phyloP scores from a whole-genome alignment of 2,797 vertebrate species.

The Phyllotis vaccarum region DNA sequence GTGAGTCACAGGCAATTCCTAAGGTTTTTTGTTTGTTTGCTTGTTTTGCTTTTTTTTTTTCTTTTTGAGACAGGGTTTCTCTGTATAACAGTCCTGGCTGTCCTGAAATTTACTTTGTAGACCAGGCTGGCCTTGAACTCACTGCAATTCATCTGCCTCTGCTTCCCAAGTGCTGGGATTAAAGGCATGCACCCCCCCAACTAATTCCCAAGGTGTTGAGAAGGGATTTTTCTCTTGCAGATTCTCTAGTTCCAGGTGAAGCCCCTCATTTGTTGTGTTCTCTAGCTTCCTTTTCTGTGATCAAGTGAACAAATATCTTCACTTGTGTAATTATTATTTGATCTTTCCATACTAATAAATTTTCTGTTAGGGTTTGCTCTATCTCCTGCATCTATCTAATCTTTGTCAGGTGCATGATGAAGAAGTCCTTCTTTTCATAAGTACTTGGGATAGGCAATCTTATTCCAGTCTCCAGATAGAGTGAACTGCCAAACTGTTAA shows the following conservation, averaged over 20 bases:
- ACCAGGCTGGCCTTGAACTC: too few species aligned
- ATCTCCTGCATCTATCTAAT: neutral
- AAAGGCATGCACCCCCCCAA: too few species aligned
- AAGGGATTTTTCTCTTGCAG: slow-evolving; percentile 29
- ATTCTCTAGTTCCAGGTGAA: slow-evolving; percentile 43
- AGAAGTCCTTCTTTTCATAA: slow-evolving; percentile 22
- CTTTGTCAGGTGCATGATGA: neutral
- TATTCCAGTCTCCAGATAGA: neutral
- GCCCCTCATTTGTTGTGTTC: neutral
- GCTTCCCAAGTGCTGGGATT: too few species aligned
- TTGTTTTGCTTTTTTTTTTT: too few species aligned
- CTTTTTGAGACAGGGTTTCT: too few species aligned
- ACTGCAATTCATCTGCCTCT: too few species aligned
- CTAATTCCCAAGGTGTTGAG: neutral
- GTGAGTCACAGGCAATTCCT: neutral
- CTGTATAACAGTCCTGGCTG: too few species aligned
- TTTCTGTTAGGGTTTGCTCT: neutral
- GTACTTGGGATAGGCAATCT: neutral
- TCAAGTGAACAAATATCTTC: slow-evolving; percentile 14
- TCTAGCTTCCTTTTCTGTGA: slow-evolving; percentile 38
- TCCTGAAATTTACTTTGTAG: too few species aligned
- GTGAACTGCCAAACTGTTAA: slow-evolving; percentile 1
- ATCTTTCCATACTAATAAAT: slow-evolving; percentile 36
- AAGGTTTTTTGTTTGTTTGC: neutral
- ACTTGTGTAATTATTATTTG: slow-evolving; percentile 61